Percentiles rank a stretch among this genome's conserved stretches.
Conservation (phyloP, 2,888 invertebrate genomes). For the Noctua comes region DNA sequence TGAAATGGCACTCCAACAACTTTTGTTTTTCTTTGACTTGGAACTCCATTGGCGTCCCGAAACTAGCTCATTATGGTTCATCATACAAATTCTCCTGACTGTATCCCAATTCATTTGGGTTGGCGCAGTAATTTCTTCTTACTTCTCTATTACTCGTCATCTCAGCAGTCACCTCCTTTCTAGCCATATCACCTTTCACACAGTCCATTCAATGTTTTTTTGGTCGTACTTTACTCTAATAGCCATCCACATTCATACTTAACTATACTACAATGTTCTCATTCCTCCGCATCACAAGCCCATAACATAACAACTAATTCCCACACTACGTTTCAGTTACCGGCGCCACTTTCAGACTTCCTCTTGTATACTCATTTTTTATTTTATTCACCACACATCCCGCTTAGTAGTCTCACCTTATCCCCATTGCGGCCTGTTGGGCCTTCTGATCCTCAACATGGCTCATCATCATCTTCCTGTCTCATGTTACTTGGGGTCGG, state of each 20-base stretch:
- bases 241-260: not conserved
- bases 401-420: not conserved
- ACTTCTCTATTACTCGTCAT: not conserved
- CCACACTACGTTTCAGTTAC: not conserved
- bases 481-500: too few species aligned
- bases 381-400: too few species aligned
- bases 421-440: not conserved
- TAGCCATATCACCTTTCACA: not conserved
- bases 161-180: not conserved
- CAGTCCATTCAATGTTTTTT: not conserved
- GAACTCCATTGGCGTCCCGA: not conserved
- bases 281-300: not conserved
- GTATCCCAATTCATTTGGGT: not conserved
- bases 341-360: not conserved
- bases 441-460: not conserved
- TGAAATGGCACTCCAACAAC: constrained; percentile 30
- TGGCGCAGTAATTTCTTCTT: not conserved
- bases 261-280: not conserved
- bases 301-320: not conserved
- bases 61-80: not conserved
- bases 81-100: not conserved
- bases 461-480: not conserved
- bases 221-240: not conserved
- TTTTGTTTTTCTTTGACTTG: constrained; percentile 26
- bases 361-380: too few species aligned